A percentile compares a stretch with the other conserved stretches of the same genome.
These are phyloP conservation scores for Notodonta dromedarius DNA, from an alignment of 2,888 invertebrate genomes.

Conservation along the genomic window DNA sequence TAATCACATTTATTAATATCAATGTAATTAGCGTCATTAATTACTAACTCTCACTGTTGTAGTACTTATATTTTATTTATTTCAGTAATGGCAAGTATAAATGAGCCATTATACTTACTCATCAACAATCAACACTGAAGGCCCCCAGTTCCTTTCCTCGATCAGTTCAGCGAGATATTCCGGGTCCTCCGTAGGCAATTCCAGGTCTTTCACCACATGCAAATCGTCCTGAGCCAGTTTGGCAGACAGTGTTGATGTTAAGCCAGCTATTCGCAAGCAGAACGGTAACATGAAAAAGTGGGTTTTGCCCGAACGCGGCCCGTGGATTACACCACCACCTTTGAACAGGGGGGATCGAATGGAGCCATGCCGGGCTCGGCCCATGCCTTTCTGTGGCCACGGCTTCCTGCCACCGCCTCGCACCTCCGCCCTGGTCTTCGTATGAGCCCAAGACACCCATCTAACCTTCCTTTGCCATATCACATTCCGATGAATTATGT, in stretches of 20 bases:
- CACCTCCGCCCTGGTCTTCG: conserved; percentile 93
- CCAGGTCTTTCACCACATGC: conserved; percentile 93
- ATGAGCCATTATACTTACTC: conserved; percentile 85
- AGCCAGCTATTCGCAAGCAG: conserved; percentile 89
- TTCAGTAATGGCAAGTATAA: no score
- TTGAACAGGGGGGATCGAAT: conserved; percentile 94
- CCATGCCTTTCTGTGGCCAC: conserved; percentile 98
- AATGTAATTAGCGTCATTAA: no score
- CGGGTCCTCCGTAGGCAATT: conserved; percentile 93
- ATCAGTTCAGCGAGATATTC: conserved; percentile 91
- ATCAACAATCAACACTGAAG: conserved; percentile 96
- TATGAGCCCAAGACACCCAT: conserved; percentile 91
- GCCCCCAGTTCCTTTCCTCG: conserved; percentile 96
- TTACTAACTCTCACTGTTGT: no score
- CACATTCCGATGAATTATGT: conserved; percentile 93
- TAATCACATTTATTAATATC: no score
- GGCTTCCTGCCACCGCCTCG: conserved; percentile 96
- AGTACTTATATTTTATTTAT: no score
- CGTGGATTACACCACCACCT: conserved; percentile 94
- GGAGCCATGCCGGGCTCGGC: conserved; percentile 96
- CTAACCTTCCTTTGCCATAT: conserved; percentile 93
- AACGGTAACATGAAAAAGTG: conserved; percentile 98
- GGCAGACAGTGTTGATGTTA: conserved; percentile 92
- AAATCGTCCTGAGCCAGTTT: conserved; percentile 98
- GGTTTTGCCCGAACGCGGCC: conserved; percentile 95